phyloP scores from a whole-genome alignment of 2,797 vertebrate genomes.

The Tiaroga cobitis region DNA sequence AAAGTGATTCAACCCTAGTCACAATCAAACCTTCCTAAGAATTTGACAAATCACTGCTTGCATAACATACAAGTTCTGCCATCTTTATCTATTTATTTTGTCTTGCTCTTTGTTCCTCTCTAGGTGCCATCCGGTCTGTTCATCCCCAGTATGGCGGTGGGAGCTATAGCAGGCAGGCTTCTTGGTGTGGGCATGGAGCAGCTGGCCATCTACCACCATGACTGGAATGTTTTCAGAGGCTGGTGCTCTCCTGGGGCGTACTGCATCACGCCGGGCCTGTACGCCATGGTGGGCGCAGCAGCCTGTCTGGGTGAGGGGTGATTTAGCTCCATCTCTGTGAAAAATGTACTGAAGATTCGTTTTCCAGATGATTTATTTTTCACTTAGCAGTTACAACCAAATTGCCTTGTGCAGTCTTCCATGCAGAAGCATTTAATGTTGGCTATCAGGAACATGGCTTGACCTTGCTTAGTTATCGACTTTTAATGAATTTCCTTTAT shows the following conservation, averaged over 20 bases:
- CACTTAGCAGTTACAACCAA: constrained; percentile 13
- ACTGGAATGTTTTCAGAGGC: constrained; percentile 87
- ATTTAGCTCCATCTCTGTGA: constrained; percentile 19
- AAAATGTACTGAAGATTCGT: constrained; percentile 11
- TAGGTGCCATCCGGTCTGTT: constrained; percentile 97
- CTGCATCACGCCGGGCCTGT: constrained; percentile 95
- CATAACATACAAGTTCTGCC: neutral
- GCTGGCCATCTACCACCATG: constrained; percentile 89
- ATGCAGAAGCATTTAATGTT: constrained; percentile 25
- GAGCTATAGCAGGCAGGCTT: constrained; percentile 90
- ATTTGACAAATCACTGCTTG: neutral
- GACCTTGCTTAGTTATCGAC: constrained; percentile 6
- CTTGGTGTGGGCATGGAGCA: constrained; percentile 95
- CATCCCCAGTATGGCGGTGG: constrained; percentile 98
- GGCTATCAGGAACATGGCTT: neutral
- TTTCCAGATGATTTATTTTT: constrained; percentile 47
- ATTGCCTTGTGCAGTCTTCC: constrained; percentile 25
- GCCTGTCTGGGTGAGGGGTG: constrained; percentile 86
- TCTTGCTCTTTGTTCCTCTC: neutral
- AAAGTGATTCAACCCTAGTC: neutral
- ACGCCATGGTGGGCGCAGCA: constrained; percentile 95
- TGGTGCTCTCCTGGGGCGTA: constrained; percentile 92
- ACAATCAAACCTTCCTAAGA: neutral
- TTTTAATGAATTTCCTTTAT: constrained; percentile 8
- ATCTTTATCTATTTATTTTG: neutral